Evolutionary conservation across 2,888 invertebrate genomes (phyloP).

Genomic region (Beris chalybata): DNA sequence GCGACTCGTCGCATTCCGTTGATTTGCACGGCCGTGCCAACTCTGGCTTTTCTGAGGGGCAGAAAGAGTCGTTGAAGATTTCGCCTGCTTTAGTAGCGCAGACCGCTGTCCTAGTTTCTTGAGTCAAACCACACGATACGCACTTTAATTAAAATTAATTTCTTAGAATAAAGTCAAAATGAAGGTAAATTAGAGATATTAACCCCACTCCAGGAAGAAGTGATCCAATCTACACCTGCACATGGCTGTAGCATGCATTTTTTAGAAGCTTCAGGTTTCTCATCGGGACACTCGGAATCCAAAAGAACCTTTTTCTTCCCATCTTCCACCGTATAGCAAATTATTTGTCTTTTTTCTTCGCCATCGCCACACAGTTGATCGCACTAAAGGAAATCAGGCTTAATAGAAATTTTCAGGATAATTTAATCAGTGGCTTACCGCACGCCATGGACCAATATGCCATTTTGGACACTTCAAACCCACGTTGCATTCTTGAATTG

Average conservation of each 20-base stretch:
- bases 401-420: conserved; percentile 3
- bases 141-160: conserved; percentile 61
- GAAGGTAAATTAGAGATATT: conserved; percentile 42
- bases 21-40: conserved; percentile 68
- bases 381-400: conserved; percentile 62
- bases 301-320: conserved; percentile 68
- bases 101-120: conserved; percentile 71
- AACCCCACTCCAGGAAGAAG: conserved; percentile 87
- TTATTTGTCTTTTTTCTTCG: conserved; percentile 75
- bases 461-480: conserved; percentile 79
- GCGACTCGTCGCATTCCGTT: conserved; percentile 68
- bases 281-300: conserved; percentile 67
- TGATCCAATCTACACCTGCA: conserved; percentile 89
- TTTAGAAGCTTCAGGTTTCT: conserved; percentile 71
- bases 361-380: conserved; percentile 91
- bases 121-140: conserved; percentile 63
- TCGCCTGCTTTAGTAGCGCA: conserved; percentile 74
- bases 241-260: conserved; percentile 79
- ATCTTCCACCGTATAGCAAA: conserved; percentile 70
- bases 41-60: conserved; percentile 67
- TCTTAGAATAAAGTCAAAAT: background rate
- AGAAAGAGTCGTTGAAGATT: conserved; percentile 70
- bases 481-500: conserved; percentile 73
- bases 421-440: conserved; percentile 62
- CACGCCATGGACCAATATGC: conserved; percentile 88